These are phyloP conservation scores for Typhlichthys subterraneus DNA, from an alignment of 2,797 vertebrate genomes.

Conservation along the genomic window DNA sequence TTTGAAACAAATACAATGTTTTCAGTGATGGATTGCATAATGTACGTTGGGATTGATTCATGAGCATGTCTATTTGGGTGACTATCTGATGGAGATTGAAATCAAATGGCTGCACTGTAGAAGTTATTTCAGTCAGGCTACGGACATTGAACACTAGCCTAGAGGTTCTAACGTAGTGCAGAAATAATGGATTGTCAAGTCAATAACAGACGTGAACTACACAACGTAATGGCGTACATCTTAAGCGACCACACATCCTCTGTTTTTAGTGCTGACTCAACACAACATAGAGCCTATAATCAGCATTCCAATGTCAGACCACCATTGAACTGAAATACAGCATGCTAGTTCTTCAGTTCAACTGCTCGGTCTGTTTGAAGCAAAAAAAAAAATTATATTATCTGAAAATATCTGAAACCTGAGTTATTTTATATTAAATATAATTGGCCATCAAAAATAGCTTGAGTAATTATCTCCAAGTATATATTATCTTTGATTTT, in stretches of 20 bases:
- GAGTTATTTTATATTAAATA: no score
- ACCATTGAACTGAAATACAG: not conserved
- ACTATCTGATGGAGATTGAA: conserved; percentile 2
- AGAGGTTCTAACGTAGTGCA: not conserved
- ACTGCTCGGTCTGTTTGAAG: no score
- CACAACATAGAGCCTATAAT: not conserved
- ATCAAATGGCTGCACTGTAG: not conserved
- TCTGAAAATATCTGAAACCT: no score
- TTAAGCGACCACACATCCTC: not conserved
- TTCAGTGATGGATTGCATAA: not conserved
- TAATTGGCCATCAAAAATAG: no score
- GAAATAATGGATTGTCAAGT: not conserved
- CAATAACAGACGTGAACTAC: not conserved
- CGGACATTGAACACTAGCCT: not conserved
- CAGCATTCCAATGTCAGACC: not conserved
- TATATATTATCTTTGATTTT: no score
- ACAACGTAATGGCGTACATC: not conserved
- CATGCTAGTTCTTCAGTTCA: not conserved
- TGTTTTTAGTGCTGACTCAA: not conserved
- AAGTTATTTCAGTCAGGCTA: not conserved
- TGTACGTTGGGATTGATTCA: conserved; percentile 6
- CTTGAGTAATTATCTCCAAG: no score
- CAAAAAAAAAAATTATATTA: no score
- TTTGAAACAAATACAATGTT: not conserved
- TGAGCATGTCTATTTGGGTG: conserved; percentile 1